Percentiles rank a stretch among this genome's conserved stretches.
phyloP scores from a whole-genome alignment of 2,797 vertebrate genomes.

The Poeciliopsis infans region DNA sequence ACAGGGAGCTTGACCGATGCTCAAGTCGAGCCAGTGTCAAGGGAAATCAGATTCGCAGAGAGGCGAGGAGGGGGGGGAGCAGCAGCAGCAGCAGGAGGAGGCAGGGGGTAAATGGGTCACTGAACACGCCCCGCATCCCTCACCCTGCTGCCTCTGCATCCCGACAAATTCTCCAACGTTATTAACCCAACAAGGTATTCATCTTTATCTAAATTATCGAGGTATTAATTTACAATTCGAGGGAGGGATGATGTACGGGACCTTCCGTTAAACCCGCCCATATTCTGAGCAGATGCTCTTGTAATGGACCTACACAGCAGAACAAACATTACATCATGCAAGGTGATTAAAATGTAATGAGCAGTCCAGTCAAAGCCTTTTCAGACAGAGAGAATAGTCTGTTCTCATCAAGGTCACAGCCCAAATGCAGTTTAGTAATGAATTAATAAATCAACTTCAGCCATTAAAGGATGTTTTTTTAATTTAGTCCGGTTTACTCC shows the following conservation, averaged over 20 bases:
- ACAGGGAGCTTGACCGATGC: conserved; percentile 58
- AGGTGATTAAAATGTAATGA: conserved; percentile 54
- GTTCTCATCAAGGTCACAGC: conserved; percentile 47
- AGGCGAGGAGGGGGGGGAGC: conserved; percentile 25
- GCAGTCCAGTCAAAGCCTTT: conserved; percentile 11
- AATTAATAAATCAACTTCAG: conserved; percentile 20
- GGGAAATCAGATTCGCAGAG: conserved; percentile 66
- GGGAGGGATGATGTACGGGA: conserved; percentile 36
- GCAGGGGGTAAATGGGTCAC: conserved; percentile 32
- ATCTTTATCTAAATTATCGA: conserved; percentile 58
- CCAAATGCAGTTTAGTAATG: conserved; percentile 8
- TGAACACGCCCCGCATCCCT: conserved; percentile 43
- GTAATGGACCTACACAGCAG: conserved; percentile 47
- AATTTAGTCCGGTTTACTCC: conserved; percentile 31
- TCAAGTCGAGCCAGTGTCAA: conserved; percentile 57
- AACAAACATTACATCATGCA: conserved; percentile 57
- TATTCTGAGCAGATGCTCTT: conserved; percentile 50
- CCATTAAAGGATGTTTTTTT: conserved; percentile 16
- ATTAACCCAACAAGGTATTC: conserved; percentile 37
- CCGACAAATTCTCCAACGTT: conserved; percentile 11
- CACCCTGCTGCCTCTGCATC: conserved; percentile 24
- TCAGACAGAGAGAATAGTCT: conserved; percentile 21
- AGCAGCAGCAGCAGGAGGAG: conserved; percentile 23
- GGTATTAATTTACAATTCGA: conserved; percentile 56
- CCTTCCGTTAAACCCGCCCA: conserved; percentile 54